Evolutionary conservation across 2,113 vertebrate species (phyloP).

Genomic region (Lamprologus speciosus): DNA sequence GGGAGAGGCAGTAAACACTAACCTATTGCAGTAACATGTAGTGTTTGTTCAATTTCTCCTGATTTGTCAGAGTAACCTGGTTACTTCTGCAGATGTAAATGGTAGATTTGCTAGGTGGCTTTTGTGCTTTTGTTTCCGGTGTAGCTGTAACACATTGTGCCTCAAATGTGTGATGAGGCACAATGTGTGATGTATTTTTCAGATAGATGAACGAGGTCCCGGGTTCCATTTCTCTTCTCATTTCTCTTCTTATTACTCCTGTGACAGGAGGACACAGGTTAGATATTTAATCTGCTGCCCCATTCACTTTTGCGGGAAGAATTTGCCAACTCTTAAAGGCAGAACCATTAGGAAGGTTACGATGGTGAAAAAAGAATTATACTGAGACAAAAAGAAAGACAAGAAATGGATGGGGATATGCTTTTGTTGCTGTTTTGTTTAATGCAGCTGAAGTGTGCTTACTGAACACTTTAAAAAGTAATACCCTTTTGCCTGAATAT

Average conservation of each 20-base stretch:
- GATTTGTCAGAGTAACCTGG: neutral
- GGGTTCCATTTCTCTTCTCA: neutral
- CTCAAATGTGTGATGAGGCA: neutral
- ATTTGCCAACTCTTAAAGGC: neutral
- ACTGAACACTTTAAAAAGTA: neutral
- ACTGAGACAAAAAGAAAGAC: neutral
- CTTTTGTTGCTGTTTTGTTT: neutral
- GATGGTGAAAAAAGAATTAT: neutral
- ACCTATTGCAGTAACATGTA: neutral
- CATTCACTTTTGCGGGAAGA: neutral
- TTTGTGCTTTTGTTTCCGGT: neutral
- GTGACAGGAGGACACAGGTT: neutral
- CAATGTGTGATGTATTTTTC: neutral
- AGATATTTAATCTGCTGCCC: neutral
- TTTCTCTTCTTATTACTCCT: no score
- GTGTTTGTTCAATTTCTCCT: neutral
- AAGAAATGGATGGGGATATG: neutral
- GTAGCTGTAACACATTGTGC: neutral
- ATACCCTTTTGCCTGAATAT: neutral
- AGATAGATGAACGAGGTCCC: neutral
- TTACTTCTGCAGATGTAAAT: neutral
- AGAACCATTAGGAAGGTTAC: neutral
- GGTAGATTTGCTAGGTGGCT: neutral
- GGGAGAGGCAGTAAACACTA: neutral
- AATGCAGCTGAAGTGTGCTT: neutral